These are phyloP conservation scores for Caenorhabditis sp. DNA, from an alignment of 2,888 invertebrate species.

Conservation along the genomic window DNA sequence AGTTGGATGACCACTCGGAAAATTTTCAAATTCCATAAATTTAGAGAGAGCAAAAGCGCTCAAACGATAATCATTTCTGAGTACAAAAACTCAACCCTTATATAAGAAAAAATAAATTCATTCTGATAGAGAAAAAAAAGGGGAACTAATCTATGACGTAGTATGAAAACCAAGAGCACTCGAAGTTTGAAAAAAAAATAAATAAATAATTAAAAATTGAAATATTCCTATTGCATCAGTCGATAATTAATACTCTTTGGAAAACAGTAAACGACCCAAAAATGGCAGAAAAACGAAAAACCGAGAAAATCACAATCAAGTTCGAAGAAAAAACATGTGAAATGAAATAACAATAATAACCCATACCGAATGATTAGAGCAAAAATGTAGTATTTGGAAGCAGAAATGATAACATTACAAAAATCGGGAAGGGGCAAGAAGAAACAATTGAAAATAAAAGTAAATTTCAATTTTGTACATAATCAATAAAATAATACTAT, in stretches of 20 bases:
- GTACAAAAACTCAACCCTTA: too few species aligned
- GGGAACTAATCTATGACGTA: background rate
- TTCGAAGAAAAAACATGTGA: conserved; percentile 7
- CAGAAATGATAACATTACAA: conserved; percentile 1
- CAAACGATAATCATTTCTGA: too few species aligned
- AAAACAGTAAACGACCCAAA: conserved; percentile 6
- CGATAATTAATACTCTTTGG: background rate
- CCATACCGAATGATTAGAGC: conserved; percentile 36
- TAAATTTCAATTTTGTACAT: conserved; percentile 8
- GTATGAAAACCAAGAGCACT: background rate
- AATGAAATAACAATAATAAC: conserved; percentile 14
- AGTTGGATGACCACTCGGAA: too few species aligned
- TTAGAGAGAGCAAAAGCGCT: too few species aligned
- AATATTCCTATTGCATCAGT: background rate
- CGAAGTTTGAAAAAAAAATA: background rate
- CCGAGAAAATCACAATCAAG: conserved; percentile 24
- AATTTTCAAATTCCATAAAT: too few species aligned
- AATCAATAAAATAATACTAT: background rate
- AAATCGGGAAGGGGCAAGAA: background rate
- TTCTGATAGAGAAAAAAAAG: background rate
- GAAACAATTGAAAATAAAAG: conserved; percentile 15
- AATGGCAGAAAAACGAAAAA: background rate
- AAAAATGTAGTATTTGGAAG: conserved; percentile 7
- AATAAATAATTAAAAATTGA: background rate
- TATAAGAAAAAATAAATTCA: too few species aligned